phyloP scores from a whole-genome alignment of 2,888 invertebrate genomes.

The Keiferia lycopersicella region DNA sequence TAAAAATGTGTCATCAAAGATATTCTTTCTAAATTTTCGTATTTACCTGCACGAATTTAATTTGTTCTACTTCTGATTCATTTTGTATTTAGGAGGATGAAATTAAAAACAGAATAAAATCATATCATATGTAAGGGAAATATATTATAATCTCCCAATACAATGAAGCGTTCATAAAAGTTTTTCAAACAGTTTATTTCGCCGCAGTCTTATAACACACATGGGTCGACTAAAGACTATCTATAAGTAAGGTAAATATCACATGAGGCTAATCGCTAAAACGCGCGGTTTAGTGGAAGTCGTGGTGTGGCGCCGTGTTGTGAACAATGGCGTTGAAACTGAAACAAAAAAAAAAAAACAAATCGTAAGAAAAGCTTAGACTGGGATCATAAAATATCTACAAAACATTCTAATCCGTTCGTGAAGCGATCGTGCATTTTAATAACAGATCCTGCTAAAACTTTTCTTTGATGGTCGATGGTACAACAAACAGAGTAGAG shows the following conservation, averaged over 20 bases:
- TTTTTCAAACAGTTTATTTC: constrained; percentile 75
- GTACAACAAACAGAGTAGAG: no score
- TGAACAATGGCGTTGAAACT: constrained; percentile 80
- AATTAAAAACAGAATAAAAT: neutral
- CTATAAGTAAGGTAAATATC: constrained; percentile 76
- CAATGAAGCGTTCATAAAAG: constrained; percentile 19
- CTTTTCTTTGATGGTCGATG: no score
- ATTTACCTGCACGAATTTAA: no score
- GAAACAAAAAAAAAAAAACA: constrained; percentile 42
- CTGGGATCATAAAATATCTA: neutral
- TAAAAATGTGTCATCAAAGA: no score
- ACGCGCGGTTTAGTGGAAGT: constrained; percentile 59
- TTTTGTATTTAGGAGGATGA: no score
- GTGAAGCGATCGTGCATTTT: no score
- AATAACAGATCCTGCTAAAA: no score
- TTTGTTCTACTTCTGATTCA: no score
- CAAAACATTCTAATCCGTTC: no score
- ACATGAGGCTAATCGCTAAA: constrained; percentile 61
- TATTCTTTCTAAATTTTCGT: no score
- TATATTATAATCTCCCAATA: neutral
- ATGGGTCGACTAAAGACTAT: constrained; percentile 76
- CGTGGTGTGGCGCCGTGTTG: constrained; percentile 75
- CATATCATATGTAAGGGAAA: neutral
- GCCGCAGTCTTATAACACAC: constrained; percentile 78
- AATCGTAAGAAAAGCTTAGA: neutral